phyloP scores from a whole-genome alignment of 2,888 invertebrate species.

The Drosophila rubida region DNA sequence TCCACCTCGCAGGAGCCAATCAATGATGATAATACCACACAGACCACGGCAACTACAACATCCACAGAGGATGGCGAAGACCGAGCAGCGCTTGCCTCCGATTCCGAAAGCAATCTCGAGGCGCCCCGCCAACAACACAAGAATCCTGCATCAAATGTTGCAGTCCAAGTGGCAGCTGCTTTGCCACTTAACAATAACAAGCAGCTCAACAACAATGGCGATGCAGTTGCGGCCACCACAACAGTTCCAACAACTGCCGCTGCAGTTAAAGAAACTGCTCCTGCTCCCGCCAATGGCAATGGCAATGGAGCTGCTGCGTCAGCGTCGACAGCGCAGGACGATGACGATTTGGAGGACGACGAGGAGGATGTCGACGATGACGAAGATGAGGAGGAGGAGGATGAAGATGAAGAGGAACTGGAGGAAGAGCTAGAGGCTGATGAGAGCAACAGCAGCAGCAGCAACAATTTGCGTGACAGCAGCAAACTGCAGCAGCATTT shows the following conservation, averaged over 20 bases:
- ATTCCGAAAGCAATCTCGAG: conserved; percentile 92
- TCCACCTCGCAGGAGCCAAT: conserved; percentile 84
- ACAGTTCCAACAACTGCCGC: conserved; percentile 71
- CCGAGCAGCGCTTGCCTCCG: conserved; percentile 85
- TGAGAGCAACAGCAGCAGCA: conserved; percentile 76
- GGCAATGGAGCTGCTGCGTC: conserved; percentile 70
- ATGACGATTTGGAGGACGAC: conserved; percentile 46
- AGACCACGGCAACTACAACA: conserved; percentile 86
- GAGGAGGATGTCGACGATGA: conserved; percentile 58
- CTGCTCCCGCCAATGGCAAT: conserved; percentile 62
- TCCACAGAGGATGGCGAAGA: conserved; percentile 69
- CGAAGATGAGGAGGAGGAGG: conserved; percentile 57
- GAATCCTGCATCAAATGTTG: conserved; percentile 25
- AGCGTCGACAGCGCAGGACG: conserved; percentile 33
- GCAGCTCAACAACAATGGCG: neutral
- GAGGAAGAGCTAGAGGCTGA: conserved; percentile 75
- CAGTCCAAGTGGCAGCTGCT: conserved; percentile 34
- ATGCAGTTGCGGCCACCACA: conserved; percentile 6
- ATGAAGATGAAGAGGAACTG: conserved; percentile 62
- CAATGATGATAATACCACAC: conserved; percentile 85
- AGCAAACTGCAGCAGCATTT: conserved; percentile 69
- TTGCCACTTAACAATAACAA: neutral
- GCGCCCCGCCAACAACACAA: conserved; percentile 84
- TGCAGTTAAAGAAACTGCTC: neutral
- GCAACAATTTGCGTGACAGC: conserved; percentile 59